Evolutionary conservation across 2,888 invertebrate genomes (phyloP), one percentile per base, ranked within the genome.

Genomic region (Machimus rusticus): DNA sequence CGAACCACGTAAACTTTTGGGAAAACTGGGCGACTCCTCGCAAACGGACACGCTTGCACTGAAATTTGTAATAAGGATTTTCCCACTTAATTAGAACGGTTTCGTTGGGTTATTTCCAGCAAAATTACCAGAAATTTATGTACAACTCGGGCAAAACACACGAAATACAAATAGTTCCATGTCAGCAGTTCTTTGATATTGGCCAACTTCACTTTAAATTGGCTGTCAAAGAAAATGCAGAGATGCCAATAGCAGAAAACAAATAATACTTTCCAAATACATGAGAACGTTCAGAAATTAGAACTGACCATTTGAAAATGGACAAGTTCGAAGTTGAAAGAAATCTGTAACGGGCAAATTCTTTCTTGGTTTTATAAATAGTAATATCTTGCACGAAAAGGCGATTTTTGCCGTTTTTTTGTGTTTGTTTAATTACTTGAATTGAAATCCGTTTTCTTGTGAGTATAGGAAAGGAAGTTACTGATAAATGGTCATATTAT

Each of bases 141-240:
- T 89, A 90, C 89, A 90, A 90, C 90, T 89, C 88, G 88, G 88
- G 89, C 89, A 90, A 90, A 88, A 89, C 87, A 88, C 89, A 89
- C 89, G 89, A 89, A 89, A 51, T 51, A n/a, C 51, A 51, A 51
- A 90, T 90, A 90, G 88, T 90, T 91, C 91, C 90, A 91, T 90
- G 90, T 90, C 91, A 91, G 90, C 90, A 91, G 89, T 89, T 88
- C 34, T 9, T 87, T 39, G 82, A 86, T 87, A 77, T 84, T 88
- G 81, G 89, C 88, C 89, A 90, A 86, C 86, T 86, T 9, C 37
- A 76, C 88, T 23, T 81, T 84, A 86, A 86, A 87, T 89, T 88
- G 89, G 87, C 57, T 88, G 55, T 85, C 34, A 85, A 74, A 1
- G 1, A 46, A 46, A 23, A 23, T 19, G 31, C 66, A 57, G 57